Conservation (phyloP, 1,140 invertebrate genomes). For the Eurosta solidaginis region DNA sequence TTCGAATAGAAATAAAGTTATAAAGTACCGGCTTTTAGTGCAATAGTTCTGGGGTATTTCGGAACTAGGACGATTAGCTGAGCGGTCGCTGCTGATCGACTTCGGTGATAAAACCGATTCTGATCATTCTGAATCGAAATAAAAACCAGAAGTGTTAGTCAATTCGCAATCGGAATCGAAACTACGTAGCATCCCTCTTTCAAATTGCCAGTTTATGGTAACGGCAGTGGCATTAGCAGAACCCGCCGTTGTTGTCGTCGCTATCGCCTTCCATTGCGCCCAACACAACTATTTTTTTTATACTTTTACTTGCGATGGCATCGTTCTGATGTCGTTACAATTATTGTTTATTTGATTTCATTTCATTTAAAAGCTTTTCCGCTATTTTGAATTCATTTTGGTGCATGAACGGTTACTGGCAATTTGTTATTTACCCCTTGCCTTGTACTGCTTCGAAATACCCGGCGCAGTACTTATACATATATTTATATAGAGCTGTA, state of each 20-base stretch:
- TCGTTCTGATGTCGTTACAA: not conserved
- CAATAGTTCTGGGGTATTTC: too few species aligned
- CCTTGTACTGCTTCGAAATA: too few species aligned
- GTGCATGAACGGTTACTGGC: constrained; percentile 6
- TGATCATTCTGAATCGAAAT: too few species aligned
- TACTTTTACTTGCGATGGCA: not conserved
- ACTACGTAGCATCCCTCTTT: too few species aligned
- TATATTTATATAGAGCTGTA: not conserved
- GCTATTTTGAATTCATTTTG: constrained; percentile 22
- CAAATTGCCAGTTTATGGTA: not conserved
- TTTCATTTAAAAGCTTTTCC: constrained; percentile 28
- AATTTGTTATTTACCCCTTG: not conserved
- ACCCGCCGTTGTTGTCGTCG: not conserved
- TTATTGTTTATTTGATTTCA: constrained; percentile 29
- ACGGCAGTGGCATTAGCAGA: not conserved
- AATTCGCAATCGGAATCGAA: too few species aligned
- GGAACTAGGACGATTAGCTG: too few species aligned
- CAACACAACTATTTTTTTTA: not conserved
- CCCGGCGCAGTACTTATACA: not conserved
- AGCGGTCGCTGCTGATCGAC: too few species aligned
- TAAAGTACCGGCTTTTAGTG: too few species aligned
- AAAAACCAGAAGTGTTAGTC: too few species aligned
- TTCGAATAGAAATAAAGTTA: too few species aligned
- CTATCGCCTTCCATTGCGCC: not conserved
- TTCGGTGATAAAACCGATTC: too few species aligned